phyloP scores from a whole-genome alignment of 2,888 invertebrate genomes.

The Ophion slaviceki region DNA sequence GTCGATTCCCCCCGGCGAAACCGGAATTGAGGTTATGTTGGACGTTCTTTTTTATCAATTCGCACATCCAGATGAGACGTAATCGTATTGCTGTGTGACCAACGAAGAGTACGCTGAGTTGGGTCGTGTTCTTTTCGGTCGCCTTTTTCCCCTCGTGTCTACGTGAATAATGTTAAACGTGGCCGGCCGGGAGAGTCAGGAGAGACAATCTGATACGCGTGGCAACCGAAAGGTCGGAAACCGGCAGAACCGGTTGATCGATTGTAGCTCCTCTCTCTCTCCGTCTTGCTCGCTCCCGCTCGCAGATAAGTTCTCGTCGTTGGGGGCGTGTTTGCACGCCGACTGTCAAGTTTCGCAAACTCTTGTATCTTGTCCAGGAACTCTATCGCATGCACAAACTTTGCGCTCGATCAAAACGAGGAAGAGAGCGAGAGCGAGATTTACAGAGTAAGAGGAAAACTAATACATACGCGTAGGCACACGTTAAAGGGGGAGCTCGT shows the following conservation, averaged over 20 bases:
- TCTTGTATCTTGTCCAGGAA: background rate
- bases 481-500: background rate
- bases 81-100: slow-evolving; percentile 9
- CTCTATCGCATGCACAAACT: slow-evolving; percentile 6
- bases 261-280: slow-evolving; percentile 44
- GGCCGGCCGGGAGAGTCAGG: background rate
- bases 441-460: background rate
- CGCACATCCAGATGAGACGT: background rate
- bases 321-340: slow-evolving; percentile 4
- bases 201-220: slow-evolving; percentile 53
- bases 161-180: slow-evolving; percentile 27
- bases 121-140: background rate
- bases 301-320: slow-evolving; percentile 7
- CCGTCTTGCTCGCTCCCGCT: background rate
- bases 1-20: slow-evolving; percentile 1
- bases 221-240: slow-evolving; percentile 59
- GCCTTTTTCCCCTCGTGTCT: background rate
- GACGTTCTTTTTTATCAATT: slow-evolving; percentile 10
- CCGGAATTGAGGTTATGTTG: slow-evolving; percentile 24
- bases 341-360: slow-evolving; percentile 34
- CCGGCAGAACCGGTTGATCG: slow-evolving; percentile 66
- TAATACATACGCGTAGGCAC: background rate
- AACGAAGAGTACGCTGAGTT: slow-evolving; percentile 54
- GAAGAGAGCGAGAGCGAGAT: background rate
- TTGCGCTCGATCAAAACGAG: background rate